Conservation (phyloP, 2,113 vertebrate species). For the Crotalus helleri region DNA sequence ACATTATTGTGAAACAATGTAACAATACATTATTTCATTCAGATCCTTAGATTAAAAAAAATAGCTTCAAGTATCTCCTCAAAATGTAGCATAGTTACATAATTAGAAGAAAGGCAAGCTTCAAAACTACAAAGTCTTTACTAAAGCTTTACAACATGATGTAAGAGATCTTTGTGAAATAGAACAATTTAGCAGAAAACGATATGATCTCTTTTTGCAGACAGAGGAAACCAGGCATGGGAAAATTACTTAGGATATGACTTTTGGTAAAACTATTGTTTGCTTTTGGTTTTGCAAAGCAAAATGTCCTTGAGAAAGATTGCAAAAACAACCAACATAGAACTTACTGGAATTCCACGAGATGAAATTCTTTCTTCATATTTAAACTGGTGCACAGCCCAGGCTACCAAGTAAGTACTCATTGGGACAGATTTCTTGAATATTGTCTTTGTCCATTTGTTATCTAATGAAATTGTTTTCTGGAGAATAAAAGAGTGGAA, state of each 20-base stretch:
- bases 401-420: constrained; percentile 97
- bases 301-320: background rate
- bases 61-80: constrained; percentile 4
- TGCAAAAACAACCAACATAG: background rate
- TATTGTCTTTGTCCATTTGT: constrained; percentile 67
- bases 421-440: constrained; percentile 85
- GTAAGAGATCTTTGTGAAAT: background rate
- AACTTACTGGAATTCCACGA: constrained; percentile 75
- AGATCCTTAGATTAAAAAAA: background rate
- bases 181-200: background rate
- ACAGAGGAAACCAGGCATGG: background rate
- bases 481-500: constrained; percentile 41
- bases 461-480: constrained; percentile 25
- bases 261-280: background rate
- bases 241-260: background rate
- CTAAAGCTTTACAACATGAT: constrained; percentile 7
- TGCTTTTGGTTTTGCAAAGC: background rate
- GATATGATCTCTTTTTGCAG: background rate
- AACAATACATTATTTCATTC: background rate
- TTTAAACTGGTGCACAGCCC: constrained; percentile 85
- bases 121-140: background rate
- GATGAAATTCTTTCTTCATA: constrained; percentile 58
- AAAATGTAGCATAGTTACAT: background rate
- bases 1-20: background rate
- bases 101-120: accelerated